Evolutionary conservation across 1,140 invertebrate genomes (phyloP), one percentile per base, ranked within the genome.

Genomic region (Leptopilina boulardi): DNA sequence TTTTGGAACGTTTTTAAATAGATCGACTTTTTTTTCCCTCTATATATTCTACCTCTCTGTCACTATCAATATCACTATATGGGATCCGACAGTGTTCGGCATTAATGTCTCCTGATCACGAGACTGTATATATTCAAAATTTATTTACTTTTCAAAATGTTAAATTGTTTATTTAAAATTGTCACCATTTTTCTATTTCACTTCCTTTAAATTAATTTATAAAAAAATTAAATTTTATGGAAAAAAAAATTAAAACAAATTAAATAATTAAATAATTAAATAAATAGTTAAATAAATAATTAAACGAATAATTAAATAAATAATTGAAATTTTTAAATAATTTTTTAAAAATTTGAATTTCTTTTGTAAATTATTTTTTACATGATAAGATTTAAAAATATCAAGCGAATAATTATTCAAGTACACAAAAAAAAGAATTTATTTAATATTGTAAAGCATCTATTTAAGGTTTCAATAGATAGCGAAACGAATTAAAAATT

Each of bases 61-160:
- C 15, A 66, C 11, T 34, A n/a, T 11, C n/a, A 66, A 66, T 30
- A n/a, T 13, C 10, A 15, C 26, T 23, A 8, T 13, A 47, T 66
- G 56, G 18, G 26, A 6, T 13, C 23, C 8, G 26, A n/a, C 15
- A 59, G 15, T 34, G 47, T 18, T 6, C 13, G 26, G 59, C 26
- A 66, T 66, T 66, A n/a, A 66, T 66, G 59, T 66, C 59, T 30
- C 59, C 3, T 66, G 59, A 66, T 66, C 13, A 34, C 10, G 23
- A 66, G 47, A 51, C 2, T 38, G 5, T 4, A 38, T n/a, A n/a
- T n/a, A 42, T 42, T 42, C 13, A 42, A 42, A 42, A 38, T 38
- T 38, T 42, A 13, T 42, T 42, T 1, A 11, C 9, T 42, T 42
- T 4, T 42, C 41, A 42, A 13, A n/a, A n/a, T n/a, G n/a, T n/a